phyloP scores from a whole-genome alignment of 1,140 invertebrate species.

The Procambarus clarkii region DNA sequence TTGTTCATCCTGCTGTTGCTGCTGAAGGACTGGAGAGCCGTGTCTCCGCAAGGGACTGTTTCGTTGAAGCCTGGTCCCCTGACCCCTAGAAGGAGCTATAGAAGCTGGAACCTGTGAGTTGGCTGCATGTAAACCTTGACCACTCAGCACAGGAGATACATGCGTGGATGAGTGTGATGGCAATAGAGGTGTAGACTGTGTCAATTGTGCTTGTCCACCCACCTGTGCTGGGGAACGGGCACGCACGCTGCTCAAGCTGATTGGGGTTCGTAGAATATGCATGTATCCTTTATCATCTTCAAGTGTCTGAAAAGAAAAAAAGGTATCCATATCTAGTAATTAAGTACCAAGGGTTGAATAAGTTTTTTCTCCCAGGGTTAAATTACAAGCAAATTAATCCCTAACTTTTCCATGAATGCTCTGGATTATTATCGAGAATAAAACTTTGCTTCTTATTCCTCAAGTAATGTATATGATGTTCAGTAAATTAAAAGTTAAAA shows the following conservation, averaged over 20 bases:
- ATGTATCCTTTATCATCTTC: conserved; percentile 34
- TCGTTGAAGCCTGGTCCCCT: conserved; percentile 23
- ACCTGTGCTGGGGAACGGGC: conserved; percentile 35
- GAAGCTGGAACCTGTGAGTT: conserved; percentile 11
- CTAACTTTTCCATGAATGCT: no score
- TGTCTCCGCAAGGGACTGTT: conserved; percentile 5
- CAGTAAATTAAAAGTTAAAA: no score
- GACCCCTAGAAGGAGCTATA: background rate
- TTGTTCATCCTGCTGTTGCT: conserved; percentile 34
- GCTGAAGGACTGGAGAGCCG: background rate
- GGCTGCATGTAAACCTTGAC: background rate
- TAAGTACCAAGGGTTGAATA: background rate
- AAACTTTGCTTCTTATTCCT: no score
- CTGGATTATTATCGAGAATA: no score
- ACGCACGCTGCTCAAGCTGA: conserved; percentile 34
- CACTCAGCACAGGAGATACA: conserved; percentile 7
- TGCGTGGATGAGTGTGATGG: conserved; percentile 19
- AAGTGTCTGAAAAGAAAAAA: conserved; percentile 45
- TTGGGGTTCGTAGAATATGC: conserved; percentile 35
- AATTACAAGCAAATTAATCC: no score
- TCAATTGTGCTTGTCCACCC: conserved; percentile 34
- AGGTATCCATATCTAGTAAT: background rate
- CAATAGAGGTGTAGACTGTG: conserved; percentile 41
- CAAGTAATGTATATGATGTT: no score
- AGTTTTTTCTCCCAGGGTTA: no score